Percentiles rank a stretch among this genome's conserved stretches.
phyloP scores from a whole-genome alignment of 2,888 invertebrate genomes.

The Hymenopus coronatus region DNA sequence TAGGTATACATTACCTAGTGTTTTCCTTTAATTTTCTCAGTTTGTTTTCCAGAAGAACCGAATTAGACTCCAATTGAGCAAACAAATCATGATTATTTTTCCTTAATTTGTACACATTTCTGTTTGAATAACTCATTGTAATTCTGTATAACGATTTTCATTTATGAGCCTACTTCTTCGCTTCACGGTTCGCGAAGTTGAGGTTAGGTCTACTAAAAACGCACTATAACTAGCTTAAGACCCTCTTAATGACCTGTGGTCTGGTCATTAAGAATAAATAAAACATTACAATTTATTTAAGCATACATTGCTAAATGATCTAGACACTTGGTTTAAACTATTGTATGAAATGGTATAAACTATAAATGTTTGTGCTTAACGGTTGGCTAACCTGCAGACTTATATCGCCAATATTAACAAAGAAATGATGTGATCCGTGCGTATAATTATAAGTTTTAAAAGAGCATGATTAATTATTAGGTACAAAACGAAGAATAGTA shows the following conservation, averaged over 20 bases:
- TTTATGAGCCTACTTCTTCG: no score
- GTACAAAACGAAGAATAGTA: not conserved
- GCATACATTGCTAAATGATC: no score
- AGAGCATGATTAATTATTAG: not conserved
- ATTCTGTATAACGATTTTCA: no score
- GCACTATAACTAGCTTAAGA: no score
- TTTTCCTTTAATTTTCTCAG: slow-evolving; percentile 15
- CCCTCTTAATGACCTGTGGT: no score
- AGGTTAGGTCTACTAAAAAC: no score
- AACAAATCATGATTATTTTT: slow-evolving; percentile 19
- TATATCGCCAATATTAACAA: slow-evolving; percentile 3
- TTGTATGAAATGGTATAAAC: no score
- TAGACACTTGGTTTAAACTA: no score
- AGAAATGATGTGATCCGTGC: not conserved
- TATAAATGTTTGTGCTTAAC: not conserved
- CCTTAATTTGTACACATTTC: slow-evolving; percentile 8
- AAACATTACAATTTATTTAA: no score
- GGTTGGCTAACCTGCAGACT: not conserved
- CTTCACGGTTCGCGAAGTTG: no score
- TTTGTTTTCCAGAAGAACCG: slow-evolving; percentile 18
- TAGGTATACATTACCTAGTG: slow-evolving; percentile 7
- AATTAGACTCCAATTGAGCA: slow-evolving; percentile 25
- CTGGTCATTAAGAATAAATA: no score
- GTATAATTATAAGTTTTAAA: not conserved
- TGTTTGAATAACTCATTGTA: not conserved